A percentile compares a stretch with the other conserved stretches of the same genome.
Conservation (phyloP, 1,140 invertebrate genomes). For the Radopholus similis region DNA sequence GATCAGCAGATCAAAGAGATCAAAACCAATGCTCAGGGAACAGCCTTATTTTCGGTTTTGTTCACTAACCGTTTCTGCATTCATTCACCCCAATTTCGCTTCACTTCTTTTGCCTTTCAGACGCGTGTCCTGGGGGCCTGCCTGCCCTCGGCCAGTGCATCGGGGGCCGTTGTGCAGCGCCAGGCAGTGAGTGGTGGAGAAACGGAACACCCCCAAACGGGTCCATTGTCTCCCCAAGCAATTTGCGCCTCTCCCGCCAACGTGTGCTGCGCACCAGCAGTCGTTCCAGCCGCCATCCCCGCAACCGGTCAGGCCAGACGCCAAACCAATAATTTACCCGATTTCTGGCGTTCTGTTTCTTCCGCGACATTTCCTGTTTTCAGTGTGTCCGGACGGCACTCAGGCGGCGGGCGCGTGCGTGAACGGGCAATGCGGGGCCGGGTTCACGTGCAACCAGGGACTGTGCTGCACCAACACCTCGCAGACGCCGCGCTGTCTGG, state of each 20-base stretch:
- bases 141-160: conserved; percentile 47
- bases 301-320: conserved; percentile 27
- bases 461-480: conserved; percentile 56
- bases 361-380: too few relatives aligned
- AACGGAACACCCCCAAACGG: not conserved
- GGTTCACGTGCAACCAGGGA: conserved; percentile 58
- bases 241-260: conserved; percentile 37
- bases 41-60: not conserved
- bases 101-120: conserved; percentile 30
- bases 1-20: not conserved
- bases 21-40: not conserved
- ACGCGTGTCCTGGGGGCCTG: conserved; percentile 48
- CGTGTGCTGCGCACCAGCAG: conserved; percentile 35
- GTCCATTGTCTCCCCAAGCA: too few relatives aligned
- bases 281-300: conserved; percentile 30
- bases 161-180: conserved; percentile 41
- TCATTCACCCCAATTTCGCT: not conserved
- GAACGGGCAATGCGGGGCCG: conserved; percentile 54
- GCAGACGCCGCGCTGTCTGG: conserved; percentile 55
- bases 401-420: conserved; percentile 60
- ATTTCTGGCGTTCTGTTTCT: not conserved
- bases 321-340: not conserved
- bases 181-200: not conserved
- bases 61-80: not conserved
- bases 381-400: conserved; percentile 58